These are phyloP conservation scores for Tamandua tetradactyla DNA, from an alignment of 2,797 vertebrate species.

Conservation along the genomic window DNA sequence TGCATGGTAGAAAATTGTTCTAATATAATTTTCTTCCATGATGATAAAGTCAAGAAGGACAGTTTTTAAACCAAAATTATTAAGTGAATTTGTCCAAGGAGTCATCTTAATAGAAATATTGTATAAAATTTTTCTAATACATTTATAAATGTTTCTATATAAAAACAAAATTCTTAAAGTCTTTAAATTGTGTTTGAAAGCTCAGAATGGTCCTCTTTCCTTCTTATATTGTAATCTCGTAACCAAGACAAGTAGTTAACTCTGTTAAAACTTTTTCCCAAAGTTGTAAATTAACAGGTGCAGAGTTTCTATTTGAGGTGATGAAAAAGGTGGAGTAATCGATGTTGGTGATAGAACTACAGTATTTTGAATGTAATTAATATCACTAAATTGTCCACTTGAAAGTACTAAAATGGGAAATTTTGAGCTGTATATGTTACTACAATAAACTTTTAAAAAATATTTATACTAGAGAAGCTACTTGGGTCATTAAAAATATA, in stretches of 20 bases:
- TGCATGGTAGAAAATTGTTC: not conserved
- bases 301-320: too few species aligned
- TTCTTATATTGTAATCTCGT: not conserved
- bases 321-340: too few species aligned
- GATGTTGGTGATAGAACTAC: too few species aligned
- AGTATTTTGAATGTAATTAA: too few species aligned
- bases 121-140: not conserved
- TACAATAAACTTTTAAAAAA: too few species aligned
- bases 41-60: not conserved
- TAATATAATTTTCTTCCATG: not conserved
- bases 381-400: too few species aligned
- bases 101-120: not conserved
- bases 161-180: not conserved
- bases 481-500: too few species aligned
- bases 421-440: too few species aligned
- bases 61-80: not conserved
- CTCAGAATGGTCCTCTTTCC: not conserved
- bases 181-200: constrained; percentile 39
- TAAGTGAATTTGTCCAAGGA: not conserved
- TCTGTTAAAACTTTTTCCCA: not conserved
- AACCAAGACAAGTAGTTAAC: constrained; percentile 9
- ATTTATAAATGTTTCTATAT: not conserved
- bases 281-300: not conserved
- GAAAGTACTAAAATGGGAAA: too few species aligned
- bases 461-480: too few species aligned